Evolutionary conservation across 2,113 vertebrate species (phyloP).

Genomic region (Gasterosteus aculeatus): DNA sequence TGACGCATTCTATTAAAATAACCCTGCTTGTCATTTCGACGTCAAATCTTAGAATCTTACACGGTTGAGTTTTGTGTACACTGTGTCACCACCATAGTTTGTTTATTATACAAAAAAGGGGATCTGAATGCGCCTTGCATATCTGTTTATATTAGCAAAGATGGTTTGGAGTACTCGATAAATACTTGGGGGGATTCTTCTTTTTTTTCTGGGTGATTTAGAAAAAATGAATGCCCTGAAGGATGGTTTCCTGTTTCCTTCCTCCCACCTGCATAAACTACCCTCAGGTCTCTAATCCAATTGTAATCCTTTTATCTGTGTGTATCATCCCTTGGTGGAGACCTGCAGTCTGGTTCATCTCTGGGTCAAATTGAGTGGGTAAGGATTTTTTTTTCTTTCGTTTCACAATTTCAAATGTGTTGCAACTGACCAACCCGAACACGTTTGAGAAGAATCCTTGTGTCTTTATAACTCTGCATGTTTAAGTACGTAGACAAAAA

Average conservation of each 20-base stretch:
- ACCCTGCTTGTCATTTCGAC: neutral
- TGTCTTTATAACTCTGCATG: neutral
- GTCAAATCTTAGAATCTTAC: neutral
- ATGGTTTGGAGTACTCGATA: neutral
- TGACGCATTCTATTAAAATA: neutral
- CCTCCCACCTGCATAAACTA: conserved; percentile 19
- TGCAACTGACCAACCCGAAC: neutral
- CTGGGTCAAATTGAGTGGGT: conserved; percentile 18
- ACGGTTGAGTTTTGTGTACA: neutral
- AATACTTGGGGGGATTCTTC: neutral
- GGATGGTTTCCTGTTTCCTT: conserved; percentile 18
- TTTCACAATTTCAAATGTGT: neutral
- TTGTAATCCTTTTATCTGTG: conserved; percentile 55
- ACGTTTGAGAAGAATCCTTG: neutral
- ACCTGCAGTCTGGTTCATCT: conserved; percentile 22
- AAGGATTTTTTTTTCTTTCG: neutral
- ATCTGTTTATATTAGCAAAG: neutral
- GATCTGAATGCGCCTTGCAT: neutral
- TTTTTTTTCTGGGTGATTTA: neutral
- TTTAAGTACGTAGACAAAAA: neutral
- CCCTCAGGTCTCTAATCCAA: conserved; percentile 19
- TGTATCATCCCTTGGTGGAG: conserved; percentile 39
- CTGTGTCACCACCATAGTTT: neutral
- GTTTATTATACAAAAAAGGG: neutral
- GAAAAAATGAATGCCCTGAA: conserved; percentile 10